These are phyloP conservation scores for Pinna nobilis DNA, from an alignment of 1,140 invertebrate species.

Conservation along the genomic window DNA sequence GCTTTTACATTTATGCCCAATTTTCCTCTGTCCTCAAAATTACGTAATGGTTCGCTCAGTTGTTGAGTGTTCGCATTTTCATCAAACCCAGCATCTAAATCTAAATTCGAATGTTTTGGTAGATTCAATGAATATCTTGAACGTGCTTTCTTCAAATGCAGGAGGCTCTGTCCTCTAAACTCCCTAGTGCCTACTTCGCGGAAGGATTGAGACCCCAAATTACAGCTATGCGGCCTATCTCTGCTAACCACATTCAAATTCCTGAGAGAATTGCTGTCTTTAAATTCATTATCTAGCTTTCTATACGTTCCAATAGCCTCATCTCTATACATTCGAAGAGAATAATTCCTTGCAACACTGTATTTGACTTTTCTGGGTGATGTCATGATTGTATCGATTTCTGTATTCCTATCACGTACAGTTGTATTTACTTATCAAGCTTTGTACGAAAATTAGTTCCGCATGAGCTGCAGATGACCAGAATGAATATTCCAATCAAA, in stretches of 20 bases:
- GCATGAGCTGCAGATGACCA: no score
- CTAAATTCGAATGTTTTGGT: constrained; percentile 1
- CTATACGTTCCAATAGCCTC: constrained; percentile 6
- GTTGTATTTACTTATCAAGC: no score
- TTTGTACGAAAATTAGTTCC: no score
- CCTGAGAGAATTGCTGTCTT: not conserved
- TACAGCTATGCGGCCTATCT: constrained; percentile 1
- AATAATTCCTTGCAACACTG: constrained; percentile 1
- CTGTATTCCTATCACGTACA: not conserved
- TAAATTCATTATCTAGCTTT: not conserved
- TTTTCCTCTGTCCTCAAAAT: not conserved
- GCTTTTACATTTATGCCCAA: not conserved
- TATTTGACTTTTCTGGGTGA: constrained; percentile 10
- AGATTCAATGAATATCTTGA: constrained; percentile 12
- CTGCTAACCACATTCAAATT: not conserved
- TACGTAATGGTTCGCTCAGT: not conserved
- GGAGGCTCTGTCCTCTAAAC: constrained; percentile 2
- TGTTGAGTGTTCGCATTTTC: constrained; percentile 3
- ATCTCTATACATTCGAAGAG: constrained; percentile 9
- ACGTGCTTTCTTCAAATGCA: constrained; percentile 1
- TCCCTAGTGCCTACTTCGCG: not conserved
- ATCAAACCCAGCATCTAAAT: constrained; percentile 7
- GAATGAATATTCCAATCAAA: no score
- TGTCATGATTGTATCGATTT: not conserved
- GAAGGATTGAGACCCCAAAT: constrained; percentile 14